Conservation (phyloP, 1,140 invertebrate species). For the Ceratina japonica region DNA sequence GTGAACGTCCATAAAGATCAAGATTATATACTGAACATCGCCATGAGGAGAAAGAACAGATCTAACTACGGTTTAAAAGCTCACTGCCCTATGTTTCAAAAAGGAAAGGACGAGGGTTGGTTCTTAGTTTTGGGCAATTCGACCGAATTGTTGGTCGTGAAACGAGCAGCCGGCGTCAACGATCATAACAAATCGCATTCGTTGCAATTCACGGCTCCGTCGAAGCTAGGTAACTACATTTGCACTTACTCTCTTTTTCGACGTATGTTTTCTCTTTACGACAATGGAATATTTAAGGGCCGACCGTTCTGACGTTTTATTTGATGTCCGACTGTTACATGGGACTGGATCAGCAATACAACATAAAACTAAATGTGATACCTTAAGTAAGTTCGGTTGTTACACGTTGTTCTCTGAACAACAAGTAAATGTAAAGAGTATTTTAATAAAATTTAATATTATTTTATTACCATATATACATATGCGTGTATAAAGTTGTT, state of each 20-base stretch:
- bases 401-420: background rate
- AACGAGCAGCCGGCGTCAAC: conserved; percentile 80
- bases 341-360: conserved; percentile 97
- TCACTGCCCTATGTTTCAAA: conserved; percentile 91
- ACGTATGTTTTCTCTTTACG: conserved; percentile 34
- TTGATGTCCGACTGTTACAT: conserved; percentile 96
- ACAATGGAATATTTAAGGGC: conserved; percentile 79
- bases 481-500: background rate
- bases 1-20: conserved; percentile 84
- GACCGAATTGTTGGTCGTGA: conserved; percentile 92
- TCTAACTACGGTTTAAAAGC: conserved; percentile 80
- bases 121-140: conserved; percentile 91
- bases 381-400: conserved; percentile 16
- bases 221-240: conserved; percentile 77
- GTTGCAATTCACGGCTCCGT: conserved; percentile 85
- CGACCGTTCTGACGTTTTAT: conserved; percentile 89
- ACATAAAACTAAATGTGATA: conserved; percentile 83
- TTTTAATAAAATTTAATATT: conserved; percentile 15
- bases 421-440: conserved; percentile 6
- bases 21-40: conserved; percentile 86
- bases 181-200: conserved; percentile 77
- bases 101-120: conserved; percentile 97
- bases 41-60: conserved; percentile 78
- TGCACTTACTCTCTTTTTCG: conserved; percentile 31
- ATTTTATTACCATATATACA: conserved; percentile 9